A percentile compares a stretch with the other conserved stretches of the same genome.
phyloP scores from a whole-genome alignment of 2,113 vertebrate species.

The Hemibagrus wyckioides region DNA sequence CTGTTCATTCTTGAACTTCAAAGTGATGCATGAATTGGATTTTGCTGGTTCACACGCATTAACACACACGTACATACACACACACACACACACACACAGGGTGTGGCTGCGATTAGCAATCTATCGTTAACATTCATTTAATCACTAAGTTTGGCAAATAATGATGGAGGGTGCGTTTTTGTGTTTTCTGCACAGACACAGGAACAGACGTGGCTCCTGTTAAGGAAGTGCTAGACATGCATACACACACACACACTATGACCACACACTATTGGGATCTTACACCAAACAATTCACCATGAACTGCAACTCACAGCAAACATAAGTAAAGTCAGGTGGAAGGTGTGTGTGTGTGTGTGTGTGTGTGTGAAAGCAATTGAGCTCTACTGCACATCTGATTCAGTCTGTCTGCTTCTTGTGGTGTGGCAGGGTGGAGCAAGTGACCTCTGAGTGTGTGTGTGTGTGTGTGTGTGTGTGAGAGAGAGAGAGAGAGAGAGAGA shows the following conservation, averaged over 20 bases:
- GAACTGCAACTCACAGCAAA: not conserved
- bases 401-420: constrained; percentile 12
- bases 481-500: not conserved
- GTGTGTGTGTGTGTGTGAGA: not conserved
- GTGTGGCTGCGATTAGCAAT: not conserved
- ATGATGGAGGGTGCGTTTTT: too few species aligned
- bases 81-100: constrained; percentile 15
- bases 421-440: constrained; percentile 4
- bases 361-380: not conserved
- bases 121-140: not conserved
- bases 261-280: not conserved
- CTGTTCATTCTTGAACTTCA: not conserved
- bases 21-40: not conserved
- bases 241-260: not conserved
- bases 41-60: not conserved
- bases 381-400: not conserved
- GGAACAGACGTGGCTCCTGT: not conserved
- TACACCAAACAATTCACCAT: not conserved
- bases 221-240: not conserved
- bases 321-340: too few species aligned
- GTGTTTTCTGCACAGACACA: not conserved
- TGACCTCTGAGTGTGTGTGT: not conserved
- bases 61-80: not conserved
- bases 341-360: not conserved
- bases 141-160: not conserved